Conservation (phyloP, 2,797 vertebrate genomes). For the Pempheris klunzingeri region DNA sequence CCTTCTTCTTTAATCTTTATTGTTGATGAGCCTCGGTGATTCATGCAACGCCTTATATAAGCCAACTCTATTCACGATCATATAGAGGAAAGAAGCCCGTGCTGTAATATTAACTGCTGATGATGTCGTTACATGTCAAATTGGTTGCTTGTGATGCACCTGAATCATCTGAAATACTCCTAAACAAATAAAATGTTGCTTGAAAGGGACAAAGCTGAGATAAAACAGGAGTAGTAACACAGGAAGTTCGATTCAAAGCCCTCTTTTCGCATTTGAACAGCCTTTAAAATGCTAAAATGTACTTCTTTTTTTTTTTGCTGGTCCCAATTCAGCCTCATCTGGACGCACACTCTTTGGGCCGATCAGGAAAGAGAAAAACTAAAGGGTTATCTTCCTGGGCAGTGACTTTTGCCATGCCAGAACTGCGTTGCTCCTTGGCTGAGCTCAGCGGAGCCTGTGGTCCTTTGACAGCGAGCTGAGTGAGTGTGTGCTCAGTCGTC, state of each 20-base stretch:
- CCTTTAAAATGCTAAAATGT: background rate
- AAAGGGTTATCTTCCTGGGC: constrained; percentile 39
- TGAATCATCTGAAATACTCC: background rate
- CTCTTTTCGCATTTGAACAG: background rate
- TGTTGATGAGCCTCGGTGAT: background rate
- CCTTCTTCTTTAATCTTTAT: background rate
- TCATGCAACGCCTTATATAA: background rate
- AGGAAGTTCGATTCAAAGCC: background rate
- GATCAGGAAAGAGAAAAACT: constrained; percentile 39
- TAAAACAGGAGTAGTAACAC: background rate
- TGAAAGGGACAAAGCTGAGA: background rate
- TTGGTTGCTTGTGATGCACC: background rate
- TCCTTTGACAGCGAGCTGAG: background rate
- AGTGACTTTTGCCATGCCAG: constrained; percentile 71
- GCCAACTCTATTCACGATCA: background rate
- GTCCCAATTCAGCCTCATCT: constrained; percentile 13
- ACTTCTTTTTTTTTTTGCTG: background rate
- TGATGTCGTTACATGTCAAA: background rate
- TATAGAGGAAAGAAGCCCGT: background rate
- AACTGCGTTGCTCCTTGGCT: constrained; percentile 16
- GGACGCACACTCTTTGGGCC: constrained; percentile 24
- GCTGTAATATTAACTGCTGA: background rate
- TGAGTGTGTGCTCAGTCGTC: constrained; percentile 3
- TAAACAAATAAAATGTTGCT: background rate
- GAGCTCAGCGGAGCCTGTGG: background rate